phyloP scores from a whole-genome alignment of 1,140 invertebrate species.

The Spodoptera litura region DNA sequence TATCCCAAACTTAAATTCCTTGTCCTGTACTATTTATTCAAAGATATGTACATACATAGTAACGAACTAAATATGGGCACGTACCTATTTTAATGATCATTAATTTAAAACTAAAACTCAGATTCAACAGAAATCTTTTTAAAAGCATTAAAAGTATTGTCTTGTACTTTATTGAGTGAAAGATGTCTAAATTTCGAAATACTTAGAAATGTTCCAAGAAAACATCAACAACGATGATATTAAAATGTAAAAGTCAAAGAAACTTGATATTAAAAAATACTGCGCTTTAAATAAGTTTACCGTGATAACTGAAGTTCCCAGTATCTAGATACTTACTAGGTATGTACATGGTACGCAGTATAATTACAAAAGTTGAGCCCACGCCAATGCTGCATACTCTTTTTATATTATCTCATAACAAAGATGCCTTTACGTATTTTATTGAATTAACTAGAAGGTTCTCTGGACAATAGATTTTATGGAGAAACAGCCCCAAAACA shows the following conservation, averaged over 20 bases:
- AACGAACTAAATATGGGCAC: too few relatives aligned
- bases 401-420: constrained; percentile 30
- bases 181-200: too few relatives aligned
- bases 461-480: too few relatives aligned
- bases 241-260: constrained; percentile 13
- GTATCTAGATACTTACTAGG: constrained; percentile 1
- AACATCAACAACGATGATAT: not conserved
- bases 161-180: too few relatives aligned
- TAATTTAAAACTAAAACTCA: too few relatives aligned
- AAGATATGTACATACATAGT: too few relatives aligned
- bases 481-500: too few relatives aligned
- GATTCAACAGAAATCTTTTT: too few relatives aligned
- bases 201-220: not conserved
- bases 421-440: constrained; percentile 16
- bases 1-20: too few relatives aligned
- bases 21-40: too few relatives aligned
- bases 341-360: constrained; percentile 23
- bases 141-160: too few relatives aligned
- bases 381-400: constrained; percentile 22
- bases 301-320: constrained; percentile 34
- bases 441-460: not conserved
- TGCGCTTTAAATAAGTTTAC: constrained; percentile 40
- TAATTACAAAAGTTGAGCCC: constrained; percentile 44
- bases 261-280: constrained; percentile 44
- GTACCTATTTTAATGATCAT: too few relatives aligned